phyloP scores from a whole-genome alignment of 2,797 vertebrate species.

The Gymnoscopelus microlampas region DNA sequence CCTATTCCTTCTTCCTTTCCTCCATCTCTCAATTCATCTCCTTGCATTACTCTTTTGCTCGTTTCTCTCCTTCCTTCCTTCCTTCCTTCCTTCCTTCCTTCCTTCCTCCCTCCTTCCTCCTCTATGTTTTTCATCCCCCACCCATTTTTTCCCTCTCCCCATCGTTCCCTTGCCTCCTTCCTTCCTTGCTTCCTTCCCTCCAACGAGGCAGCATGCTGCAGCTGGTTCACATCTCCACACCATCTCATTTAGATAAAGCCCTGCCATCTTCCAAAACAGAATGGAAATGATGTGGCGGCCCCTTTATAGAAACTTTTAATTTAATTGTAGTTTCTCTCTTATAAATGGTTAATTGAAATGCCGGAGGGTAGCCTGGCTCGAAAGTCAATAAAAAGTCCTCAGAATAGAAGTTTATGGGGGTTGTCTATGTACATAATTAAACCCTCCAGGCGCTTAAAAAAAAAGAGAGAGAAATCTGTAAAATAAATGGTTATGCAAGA shows the following conservation, averaged over 20 bases:
- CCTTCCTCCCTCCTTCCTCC: constrained; percentile 19
- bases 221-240: constrained; percentile 82
- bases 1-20: no score
- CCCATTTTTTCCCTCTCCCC: not conserved
- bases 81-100: not conserved
- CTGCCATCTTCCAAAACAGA: constrained; percentile 70
- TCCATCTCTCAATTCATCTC: constrained; percentile 40
- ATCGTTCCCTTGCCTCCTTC: not conserved
- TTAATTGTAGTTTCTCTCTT: constrained; percentile 92
- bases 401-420: constrained; percentile 98
- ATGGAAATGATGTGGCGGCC: constrained; percentile 84
- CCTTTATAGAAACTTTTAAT: constrained; percentile 91
- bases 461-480: constrained; percentile 78
- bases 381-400: constrained; percentile 96
- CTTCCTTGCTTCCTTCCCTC: constrained; percentile 24
- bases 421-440: constrained; percentile 99
- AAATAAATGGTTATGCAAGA: constrained; percentile 97
- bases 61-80: constrained; percentile 30
- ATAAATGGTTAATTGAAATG: constrained; percentile 98
- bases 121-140: constrained; percentile 25
- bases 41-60: constrained; percentile 23
- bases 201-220: constrained; percentile 66
- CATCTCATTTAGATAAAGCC: constrained; percentile 86
- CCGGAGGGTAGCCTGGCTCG: constrained; percentile 89
- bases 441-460: constrained; percentile 93